Conservation (phyloP, 2,888 invertebrate species). For the Hesperia comma region DNA sequence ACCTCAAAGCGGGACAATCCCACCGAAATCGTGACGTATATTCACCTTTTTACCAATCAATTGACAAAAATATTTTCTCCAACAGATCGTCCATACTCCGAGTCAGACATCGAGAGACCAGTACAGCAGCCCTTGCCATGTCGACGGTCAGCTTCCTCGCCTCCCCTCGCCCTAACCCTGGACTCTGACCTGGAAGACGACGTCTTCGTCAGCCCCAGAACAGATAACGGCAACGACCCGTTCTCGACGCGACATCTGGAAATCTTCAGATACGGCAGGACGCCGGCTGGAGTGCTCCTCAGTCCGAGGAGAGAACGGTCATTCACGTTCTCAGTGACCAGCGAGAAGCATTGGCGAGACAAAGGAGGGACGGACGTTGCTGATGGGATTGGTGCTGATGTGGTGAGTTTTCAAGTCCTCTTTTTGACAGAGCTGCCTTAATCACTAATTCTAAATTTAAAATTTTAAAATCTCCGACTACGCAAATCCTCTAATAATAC, state of each 20-base stretch:
- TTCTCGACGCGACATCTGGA: slow-evolving; percentile 72
- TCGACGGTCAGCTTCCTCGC: slow-evolving; percentile 71
- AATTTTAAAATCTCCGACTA: too few relatives aligned
- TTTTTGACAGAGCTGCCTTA: too few relatives aligned
- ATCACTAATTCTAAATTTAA: too few relatives aligned
- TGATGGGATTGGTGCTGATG: slow-evolving; percentile 69
- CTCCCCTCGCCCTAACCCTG: slow-evolving; percentile 67
- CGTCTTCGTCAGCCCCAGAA: slow-evolving; percentile 71
- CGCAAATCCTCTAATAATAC: too few relatives aligned
- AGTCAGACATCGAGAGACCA: slow-evolving; percentile 67
- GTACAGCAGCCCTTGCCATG: slow-evolving; percentile 55
- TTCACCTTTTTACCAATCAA: too few relatives aligned
- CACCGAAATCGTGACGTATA: too few relatives aligned
- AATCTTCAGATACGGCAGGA: slow-evolving; percentile 73
- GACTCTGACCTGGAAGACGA: slow-evolving; percentile 77
- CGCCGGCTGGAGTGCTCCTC: slow-evolving; percentile 72
- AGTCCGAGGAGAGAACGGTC: slow-evolving; percentile 72
- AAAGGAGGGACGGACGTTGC: slow-evolving; percentile 77
- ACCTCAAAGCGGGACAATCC: too few relatives aligned
- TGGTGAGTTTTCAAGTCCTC: slow-evolving; percentile 56
- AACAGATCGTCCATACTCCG: slow-evolving; percentile 76
- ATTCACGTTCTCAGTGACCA: slow-evolving; percentile 73
- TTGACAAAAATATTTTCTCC: background rate
- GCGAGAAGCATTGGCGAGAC: slow-evolving; percentile 78
- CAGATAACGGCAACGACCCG: slow-evolving; percentile 68